Base-by-base conservation (phyloP, 2,888 invertebrate genomes). In the Yponomeuta cagnagella region DNA sequence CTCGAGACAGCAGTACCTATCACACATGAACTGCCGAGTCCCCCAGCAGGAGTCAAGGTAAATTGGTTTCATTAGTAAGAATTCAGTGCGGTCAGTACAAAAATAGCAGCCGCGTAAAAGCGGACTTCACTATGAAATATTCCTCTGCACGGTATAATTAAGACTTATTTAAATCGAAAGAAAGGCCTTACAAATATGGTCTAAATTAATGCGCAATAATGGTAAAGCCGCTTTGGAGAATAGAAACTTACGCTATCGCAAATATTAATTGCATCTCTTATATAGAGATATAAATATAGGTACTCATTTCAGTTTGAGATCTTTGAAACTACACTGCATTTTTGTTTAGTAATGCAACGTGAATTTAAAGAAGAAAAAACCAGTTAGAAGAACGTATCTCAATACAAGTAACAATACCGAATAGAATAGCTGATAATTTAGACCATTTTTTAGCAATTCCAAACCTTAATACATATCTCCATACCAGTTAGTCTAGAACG, bases 91-190 rank as follows among this genome's bases (percentile, higher is more conserved):
- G 76, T 82, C 81, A 79, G 82, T 89, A 89, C 80, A 88, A 89
- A 88, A 88, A 89, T 89, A 89, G 84, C 71, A 86, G 83, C 81
- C 81, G 79, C 70, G 33, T 58, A 33, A 79, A 77, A 78, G 78
- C 80, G 79, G 77, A 78, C 78, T 79, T 76, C 77, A 76, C 82
- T 83, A 83, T 79, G 78, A 80, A 82, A 82, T 83, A 84, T 15
- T 71, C 79, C 77, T 84, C 82, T 80, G 79, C 77, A 79, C 78
- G 76, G 77, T 82, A 85, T 78, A 75, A 78, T 78, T 80, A 82
- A 80, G 77, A 82, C 85, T 86, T 85, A 85, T 33, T 63, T 63
- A 48, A 31, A 58, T 43, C 31, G 58, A 58, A 69, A 37, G 12
- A 52, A 69, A 69, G 48, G 68, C 68, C 68, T 69, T 67, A 67